Evolutionary conservation across 2,113 vertebrate genomes (phyloP), one percentile per base, ranked within the genome.

Genomic region (Tachysurus vachellii): DNA sequence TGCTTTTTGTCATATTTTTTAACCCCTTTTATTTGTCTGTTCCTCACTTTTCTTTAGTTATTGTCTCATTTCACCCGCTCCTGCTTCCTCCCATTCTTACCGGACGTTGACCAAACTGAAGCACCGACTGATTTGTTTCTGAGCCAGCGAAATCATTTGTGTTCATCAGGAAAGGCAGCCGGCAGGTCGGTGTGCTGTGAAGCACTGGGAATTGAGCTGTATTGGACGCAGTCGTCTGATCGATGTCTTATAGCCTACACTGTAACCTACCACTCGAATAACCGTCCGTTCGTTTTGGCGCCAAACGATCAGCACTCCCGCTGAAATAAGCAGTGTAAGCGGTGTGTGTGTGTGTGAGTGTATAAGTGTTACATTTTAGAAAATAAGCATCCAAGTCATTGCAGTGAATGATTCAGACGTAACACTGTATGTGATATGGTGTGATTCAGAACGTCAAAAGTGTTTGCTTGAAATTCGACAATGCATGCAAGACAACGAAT

Each of bases 41-140:
- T 73, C 31, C 13, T 6, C 5, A 23, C 47, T 61, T 87, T 19
- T 31, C 42, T 31, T 3, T 3, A 73, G 3, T 28, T 19, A 28
- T 57, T 57, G 2, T 87, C 56, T 87, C 26, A 10, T 57, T 79
- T 79, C 57, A 62, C 19, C 21, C n/a, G 42, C n/a, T 31, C 7
- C 62, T 14, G 14, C 28, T 1, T 47, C 14, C 19, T 28, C 42
- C 42, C 23, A 3, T 64, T 64, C 54, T 57, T 23, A 5, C 28
- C 11, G 14, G 70, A 83, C 6, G 16, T 53, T 64, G 44, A 62
- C 28, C 50, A 77, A 83, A 54, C n/a, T 53, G n/a, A 83, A 68
- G 50, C 28, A 53, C 23, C 64, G 79, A 80, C 64, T 28, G 44
- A 87, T 87, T 83, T 5, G 21, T 88, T 79, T 80, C 86, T 47